A percentile compares a stretch with the other conserved stretches of the same genome.
Conservation (phyloP, 2,797 vertebrate genomes). For the Pogonophryne albipinna region DNA sequence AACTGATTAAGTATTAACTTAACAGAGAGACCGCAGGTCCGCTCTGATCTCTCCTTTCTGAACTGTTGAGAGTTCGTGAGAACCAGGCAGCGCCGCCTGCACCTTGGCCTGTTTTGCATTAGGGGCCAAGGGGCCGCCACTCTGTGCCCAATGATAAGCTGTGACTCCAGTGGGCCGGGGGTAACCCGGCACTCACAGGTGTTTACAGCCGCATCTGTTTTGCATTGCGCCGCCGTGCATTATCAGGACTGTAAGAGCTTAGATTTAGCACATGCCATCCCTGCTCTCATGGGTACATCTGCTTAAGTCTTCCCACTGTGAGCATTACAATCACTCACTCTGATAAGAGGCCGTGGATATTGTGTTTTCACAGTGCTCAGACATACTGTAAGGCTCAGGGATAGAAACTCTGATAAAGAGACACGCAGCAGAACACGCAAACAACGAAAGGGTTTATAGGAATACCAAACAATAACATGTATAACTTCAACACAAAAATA, state of each 20-base stretch:
- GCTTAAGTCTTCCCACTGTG: slow-evolving; percentile 43
- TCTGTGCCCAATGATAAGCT: slow-evolving; percentile 77
- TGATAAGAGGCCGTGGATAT: slow-evolving; percentile 20
- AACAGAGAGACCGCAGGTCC: slow-evolving; percentile 57
- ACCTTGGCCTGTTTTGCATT: slow-evolving; percentile 83
- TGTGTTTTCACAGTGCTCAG: neutral
- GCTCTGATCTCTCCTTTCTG: slow-evolving; percentile 56
- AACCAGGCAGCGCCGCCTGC: slow-evolving; percentile 59
- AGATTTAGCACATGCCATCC: slow-evolving; percentile 68
- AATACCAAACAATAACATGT: slow-evolving; percentile 27
- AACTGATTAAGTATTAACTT: slow-evolving; percentile 53
- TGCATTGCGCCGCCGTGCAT: slow-evolving; percentile 61
- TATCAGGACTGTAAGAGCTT: slow-evolving; percentile 60
- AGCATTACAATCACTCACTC: slow-evolving; percentile 13
- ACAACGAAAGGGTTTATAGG: slow-evolving; percentile 13
- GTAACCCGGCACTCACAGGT: slow-evolving; percentile 81
- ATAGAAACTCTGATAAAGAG: slow-evolving; percentile 9
- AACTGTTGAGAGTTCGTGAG: slow-evolving; percentile 71
- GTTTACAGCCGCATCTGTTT: slow-evolving; percentile 86
- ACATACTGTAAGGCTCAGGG: neutral
- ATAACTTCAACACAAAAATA: slow-evolving; percentile 32
- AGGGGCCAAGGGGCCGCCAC: slow-evolving; percentile 70
- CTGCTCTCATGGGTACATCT: slow-evolving; percentile 46
- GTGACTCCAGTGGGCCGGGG: slow-evolving; percentile 57
- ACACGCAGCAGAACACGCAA: neutral